phyloP scores from a whole-genome alignment of 2,797 vertebrate genomes.

The Acrocephalus scirpaceus region DNA sequence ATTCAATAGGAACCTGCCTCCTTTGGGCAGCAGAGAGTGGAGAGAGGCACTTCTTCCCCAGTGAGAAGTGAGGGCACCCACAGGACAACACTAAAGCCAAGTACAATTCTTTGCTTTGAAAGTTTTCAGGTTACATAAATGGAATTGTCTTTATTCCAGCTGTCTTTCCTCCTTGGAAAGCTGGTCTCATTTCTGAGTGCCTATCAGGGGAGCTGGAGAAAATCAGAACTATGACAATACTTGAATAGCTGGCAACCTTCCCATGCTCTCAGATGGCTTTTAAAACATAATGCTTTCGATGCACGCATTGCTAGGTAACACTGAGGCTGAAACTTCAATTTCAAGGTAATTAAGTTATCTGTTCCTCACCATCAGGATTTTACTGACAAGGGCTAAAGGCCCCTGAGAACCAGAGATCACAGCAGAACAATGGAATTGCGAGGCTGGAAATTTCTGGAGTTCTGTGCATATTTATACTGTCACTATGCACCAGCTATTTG shows the following conservation, averaged over 20 bases:
- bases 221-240: constrained; percentile 11
- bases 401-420: neutral
- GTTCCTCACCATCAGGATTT: constrained; percentile 1
- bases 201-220: neutral
- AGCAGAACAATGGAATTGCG: neutral
- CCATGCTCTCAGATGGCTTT: constrained; percentile 14
- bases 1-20: neutral
- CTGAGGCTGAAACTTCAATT: constrained; percentile 18
- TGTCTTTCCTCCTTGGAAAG: neutral
- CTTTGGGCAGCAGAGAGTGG: neutral
- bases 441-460: neutral
- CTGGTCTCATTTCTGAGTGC: neutral
- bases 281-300: neutral
- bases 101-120: neutral
- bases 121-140: neutral
- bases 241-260: constrained; percentile 31
- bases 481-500: neutral
- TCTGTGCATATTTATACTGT: neutral
- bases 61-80: neutral
- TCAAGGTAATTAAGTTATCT: constrained; percentile 23
- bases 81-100: neutral
- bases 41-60: neutral
- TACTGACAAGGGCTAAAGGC: neutral
- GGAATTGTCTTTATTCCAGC: neutral
- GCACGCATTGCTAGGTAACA: neutral